Evolutionary conservation across 2,113 vertebrate species (phyloP).

Genomic region (Stomatorhinus ivindoensis): DNA sequence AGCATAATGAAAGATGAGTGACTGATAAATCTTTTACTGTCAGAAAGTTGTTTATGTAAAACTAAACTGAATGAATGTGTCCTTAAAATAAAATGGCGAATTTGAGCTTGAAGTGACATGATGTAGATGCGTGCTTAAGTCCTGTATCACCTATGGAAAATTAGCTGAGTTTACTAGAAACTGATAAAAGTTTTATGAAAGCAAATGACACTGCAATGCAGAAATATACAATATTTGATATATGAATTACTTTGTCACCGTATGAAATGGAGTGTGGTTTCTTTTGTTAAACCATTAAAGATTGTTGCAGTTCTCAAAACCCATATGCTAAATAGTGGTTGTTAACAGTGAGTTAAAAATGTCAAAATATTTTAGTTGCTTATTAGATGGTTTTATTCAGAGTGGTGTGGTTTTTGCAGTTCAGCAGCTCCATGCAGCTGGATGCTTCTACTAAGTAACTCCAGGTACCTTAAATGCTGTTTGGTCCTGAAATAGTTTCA

Average conservation of each 20-base stretch:
- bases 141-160: neutral
- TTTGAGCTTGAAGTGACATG: neutral
- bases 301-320: neutral
- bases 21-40: neutral
- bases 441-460: neutral
- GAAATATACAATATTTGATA: neutral
- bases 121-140: neutral
- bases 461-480: neutral
- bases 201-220: neutral
- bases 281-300: neutral
- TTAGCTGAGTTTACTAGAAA: neutral
- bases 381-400: neutral
- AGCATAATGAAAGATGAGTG: neutral
- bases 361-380: neutral
- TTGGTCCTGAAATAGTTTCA: neutral
- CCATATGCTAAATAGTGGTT: neutral
- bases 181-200: neutral
- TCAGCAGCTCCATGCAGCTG: neutral
- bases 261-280: neutral
- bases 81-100: neutral
- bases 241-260: neutral
- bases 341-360: neutral
- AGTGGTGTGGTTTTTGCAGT: neutral
- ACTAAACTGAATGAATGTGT: conserved; percentile 10
- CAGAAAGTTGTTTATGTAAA: neutral